Conservation (phyloP, 2,113 vertebrate genomes). For the Psephotus haematonotus region DNA sequence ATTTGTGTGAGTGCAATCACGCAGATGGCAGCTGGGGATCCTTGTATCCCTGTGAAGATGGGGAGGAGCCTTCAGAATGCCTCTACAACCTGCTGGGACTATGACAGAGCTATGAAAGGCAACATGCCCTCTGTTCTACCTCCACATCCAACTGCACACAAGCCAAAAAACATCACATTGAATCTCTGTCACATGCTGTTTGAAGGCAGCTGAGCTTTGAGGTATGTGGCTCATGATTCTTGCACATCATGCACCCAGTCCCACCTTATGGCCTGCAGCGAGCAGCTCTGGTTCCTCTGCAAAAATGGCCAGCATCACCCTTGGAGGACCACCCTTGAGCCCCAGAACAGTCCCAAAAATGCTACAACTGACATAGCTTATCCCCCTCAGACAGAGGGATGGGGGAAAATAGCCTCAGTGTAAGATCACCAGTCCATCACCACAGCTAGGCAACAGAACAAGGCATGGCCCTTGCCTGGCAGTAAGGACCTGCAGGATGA, state of each 20-base stretch:
- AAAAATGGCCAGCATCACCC: background rate
- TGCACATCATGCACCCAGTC: background rate
- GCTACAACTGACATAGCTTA: background rate
- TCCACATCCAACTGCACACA: background rate
- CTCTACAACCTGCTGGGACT: background rate
- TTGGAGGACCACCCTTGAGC: background rate
- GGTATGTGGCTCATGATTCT: rapidly evolving
- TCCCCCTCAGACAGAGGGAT: background rate
- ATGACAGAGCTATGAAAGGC: background rate
- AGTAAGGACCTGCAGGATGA: background rate
- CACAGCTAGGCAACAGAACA: background rate
- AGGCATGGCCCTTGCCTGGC: background rate
- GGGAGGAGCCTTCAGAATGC: background rate
- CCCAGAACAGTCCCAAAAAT: background rate
- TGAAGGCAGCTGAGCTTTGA: background rate
- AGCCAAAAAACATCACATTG: background rate
- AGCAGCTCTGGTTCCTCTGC: background rate
- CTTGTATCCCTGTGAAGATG: background rate
- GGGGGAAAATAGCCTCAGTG: background rate
- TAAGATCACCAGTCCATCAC: background rate
- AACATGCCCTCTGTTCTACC: background rate
- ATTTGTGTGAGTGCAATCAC: background rate
- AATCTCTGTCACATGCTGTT: background rate
- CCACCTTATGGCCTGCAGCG: background rate
- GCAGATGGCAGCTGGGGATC: background rate